Base-by-base conservation (phyloP, 1,140 invertebrate genomes). In the Cyrtorhinus lividipennis region DNA sequence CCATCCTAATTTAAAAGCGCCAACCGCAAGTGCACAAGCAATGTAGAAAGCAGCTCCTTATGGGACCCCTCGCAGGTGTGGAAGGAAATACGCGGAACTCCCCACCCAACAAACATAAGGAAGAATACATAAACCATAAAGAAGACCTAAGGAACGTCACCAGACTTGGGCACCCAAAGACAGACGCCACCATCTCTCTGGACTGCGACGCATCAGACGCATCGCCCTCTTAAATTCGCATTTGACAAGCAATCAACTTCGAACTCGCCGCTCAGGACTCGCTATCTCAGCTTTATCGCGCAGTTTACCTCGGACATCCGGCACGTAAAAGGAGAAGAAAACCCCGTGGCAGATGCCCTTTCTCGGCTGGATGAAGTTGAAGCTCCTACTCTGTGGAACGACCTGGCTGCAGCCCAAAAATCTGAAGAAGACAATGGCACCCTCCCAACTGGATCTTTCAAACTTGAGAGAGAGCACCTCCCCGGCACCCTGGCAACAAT, bases 61-160 rank as follows among this genome's bases (percentile, higher is more conserved):
- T n/a, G n/a, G n/a, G n/a, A n/a, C n/a, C n/a, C n/a, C n/a, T n/a
- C n/a, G n/a, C n/a, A n/a, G n/a, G n/a, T n/a, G n/a, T n/a, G n/a
- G n/a, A n/a, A n/a, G n/a, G n/a, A n/a, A n/a, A n/a, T n/a, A n/a
- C n/a, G n/a, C n/a, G n/a, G n/a, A n/a, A n/a, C n/a, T n/a, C n/a
- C n/a, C n/a, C n/a, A n/a, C n/a, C n/a, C n/a, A n/a, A n/a, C n/a
- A n/a, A n/a, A n/a, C n/a, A n/a, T n/a, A n/a, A n/a, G n/a, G n/a
- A n/a, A n/a, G n/a, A n/a, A n/a, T n/a, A n/a, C n/a, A n/a, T n/a
- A n/a, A n/a, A n/a, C n/a, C n/a, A n/a, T n/a, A 78, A 77, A 66
- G n/a, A 66, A 22, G 66, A 56, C 15, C 58, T 77, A n/a, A 59
- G 62, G 0, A 57, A 72, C 2, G 69, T 23, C 24, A 68, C 56